phyloP scores from a whole-genome alignment of 2,888 invertebrate species.

The Pinctada fucata region DNA sequence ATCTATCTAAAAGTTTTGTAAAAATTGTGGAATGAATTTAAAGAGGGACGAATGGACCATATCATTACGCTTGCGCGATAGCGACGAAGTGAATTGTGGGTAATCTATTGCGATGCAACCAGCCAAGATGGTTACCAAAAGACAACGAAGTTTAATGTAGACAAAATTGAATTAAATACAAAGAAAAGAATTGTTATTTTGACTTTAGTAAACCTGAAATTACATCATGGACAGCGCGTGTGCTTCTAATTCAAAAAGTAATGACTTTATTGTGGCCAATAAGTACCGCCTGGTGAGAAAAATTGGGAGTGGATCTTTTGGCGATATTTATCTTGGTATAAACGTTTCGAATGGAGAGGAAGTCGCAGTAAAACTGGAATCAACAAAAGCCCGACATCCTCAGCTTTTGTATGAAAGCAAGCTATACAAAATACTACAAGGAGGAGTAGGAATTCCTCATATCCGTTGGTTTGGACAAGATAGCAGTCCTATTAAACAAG shows the following conservation, averaged over 20 bases:
- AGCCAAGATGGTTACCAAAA: constrained; percentile 73
- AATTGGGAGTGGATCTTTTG: constrained; percentile 77
- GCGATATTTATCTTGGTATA: constrained; percentile 77
- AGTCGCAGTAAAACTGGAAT: constrained; percentile 80
- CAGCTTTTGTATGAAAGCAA: constrained; percentile 80
- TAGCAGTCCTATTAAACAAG: constrained; percentile 76
- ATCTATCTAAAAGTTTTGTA: too few relatives aligned
- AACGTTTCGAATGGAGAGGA: constrained; percentile 77
- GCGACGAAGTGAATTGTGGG: constrained; percentile 53
- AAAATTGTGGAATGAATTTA: neutral
- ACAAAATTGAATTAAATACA: too few relatives aligned
- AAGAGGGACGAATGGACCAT: neutral
- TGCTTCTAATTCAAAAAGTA: constrained; percentile 50
- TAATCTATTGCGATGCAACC: constrained; percentile 66
- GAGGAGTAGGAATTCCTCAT: constrained; percentile 77
- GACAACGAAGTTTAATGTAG: constrained; percentile 42
- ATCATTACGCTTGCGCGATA: constrained; percentile 58
- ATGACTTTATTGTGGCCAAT: constrained; percentile 74
- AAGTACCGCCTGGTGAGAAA: constrained; percentile 76
- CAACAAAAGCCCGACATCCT: constrained; percentile 79
- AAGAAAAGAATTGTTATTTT: too few relatives aligned
- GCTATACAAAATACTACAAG: constrained; percentile 79
- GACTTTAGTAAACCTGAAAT: too few relatives aligned
- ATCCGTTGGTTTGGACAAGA: constrained; percentile 84
- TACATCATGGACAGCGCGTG: constrained; percentile 55